A percentile compares a stretch with the other conserved stretches of the same genome.
Conservation (phyloP, 2,113 vertebrate species). For the Columba livia region DNA sequence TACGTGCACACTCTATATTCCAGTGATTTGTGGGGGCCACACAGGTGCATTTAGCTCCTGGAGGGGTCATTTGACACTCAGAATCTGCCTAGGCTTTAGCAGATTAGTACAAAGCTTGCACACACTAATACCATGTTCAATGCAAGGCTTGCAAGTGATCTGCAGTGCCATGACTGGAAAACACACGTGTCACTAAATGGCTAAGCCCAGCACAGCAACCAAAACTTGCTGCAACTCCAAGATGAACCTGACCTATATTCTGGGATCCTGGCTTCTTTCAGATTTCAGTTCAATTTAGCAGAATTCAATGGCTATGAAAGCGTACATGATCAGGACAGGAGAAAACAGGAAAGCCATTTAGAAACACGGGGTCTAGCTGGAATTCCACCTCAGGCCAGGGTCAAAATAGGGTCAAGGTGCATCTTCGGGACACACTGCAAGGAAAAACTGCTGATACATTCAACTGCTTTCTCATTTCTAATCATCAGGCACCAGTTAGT, state of each 20-base stretch:
- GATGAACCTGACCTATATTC: not conserved
- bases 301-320: not conserved
- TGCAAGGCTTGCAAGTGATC: not conserved
- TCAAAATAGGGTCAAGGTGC: not conserved
- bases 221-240: not conserved
- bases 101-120: not conserved
- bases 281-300: slow-evolving; percentile 1
- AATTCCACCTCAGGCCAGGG: not conserved
- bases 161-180: not conserved
- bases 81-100: not conserved
- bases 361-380: not conserved
- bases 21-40: not conserved
- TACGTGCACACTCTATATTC: not conserved
- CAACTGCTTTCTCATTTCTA: not conserved
- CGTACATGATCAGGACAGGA: accelerated
- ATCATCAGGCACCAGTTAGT: not conserved
- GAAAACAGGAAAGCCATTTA: not conserved
- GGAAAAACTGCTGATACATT: not conserved
- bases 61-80: not conserved
- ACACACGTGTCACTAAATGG: accelerated
- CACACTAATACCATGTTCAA: accelerated
- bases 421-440: not conserved
- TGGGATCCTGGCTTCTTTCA: not conserved
- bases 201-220: not conserved
- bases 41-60: not conserved